Base-by-base conservation (phyloP, 2,113 vertebrate genomes). In the Lathamus discolor region DNA sequence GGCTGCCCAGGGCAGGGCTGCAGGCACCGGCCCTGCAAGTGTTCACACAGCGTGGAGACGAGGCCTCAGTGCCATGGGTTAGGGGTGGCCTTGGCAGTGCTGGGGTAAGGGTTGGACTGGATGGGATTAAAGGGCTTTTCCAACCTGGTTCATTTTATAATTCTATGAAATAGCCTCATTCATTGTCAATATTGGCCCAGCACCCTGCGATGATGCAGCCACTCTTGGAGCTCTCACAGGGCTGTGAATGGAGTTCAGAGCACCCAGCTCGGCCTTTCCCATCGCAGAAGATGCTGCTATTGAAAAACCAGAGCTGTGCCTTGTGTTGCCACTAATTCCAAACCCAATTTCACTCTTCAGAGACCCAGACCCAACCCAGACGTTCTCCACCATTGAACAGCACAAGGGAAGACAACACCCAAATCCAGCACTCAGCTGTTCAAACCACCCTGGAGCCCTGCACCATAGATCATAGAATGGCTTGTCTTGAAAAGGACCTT, bases 321-420 rank as follows among this genome's bases (percentile, higher is more conserved):
- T 59, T 0, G 0, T 10, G 10, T 48, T 64, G 76, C 31, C 61
- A 86, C 79, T 24, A 13, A 54, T 37, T 61, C 49, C 1, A 2
- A 72, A 84, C 49, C 41, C 35, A 31, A 19, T 68, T 69, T 76
- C 28, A 52, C 22, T 35, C 29, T 75, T 27, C 35, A 48, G 43
- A 52, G 49, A 39, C 48, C 44, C 46, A 81, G 66, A 59, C 12
- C 29, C 29, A 76, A 49, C 19, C 9, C 61, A 77, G 35, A 7
- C 2, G 39, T 77, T 46, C 31, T 46, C 44, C 39, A 23, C 5
- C 59, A 8, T 43, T 15, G 44, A 64, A 2, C 35, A 68, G 52
- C n/a, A 31, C 27, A 9, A 0, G 0, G 28, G 66, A 85, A 75
- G 3, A 24, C 31, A n/a, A 23, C 27, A 8, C 27, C 0, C 0